phyloP scores from a whole-genome alignment of 2,888 invertebrate species.

The Ptilodon capucinus region DNA sequence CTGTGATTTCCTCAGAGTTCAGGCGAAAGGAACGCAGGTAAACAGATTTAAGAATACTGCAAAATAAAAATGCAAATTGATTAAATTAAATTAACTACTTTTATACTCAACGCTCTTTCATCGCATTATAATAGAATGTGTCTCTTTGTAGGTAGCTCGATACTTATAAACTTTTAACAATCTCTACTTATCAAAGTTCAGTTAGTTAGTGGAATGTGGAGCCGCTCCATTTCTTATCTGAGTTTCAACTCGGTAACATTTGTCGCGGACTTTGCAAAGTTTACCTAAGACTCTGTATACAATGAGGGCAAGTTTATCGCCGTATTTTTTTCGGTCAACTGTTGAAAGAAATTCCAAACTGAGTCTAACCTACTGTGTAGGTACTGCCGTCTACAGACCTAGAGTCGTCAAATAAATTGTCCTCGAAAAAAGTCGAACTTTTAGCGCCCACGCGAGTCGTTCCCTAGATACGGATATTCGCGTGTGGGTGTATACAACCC shows the following conservation, averaged over 20 bases:
- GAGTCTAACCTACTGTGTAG: background rate
- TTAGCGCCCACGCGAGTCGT: background rate
- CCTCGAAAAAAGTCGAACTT: conserved; percentile 1
- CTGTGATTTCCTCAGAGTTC: no score
- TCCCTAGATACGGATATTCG: background rate
- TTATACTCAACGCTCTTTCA: background rate
- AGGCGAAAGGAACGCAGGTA: no score
- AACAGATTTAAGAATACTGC: no score
- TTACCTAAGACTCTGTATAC: background rate
- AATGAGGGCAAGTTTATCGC: background rate
- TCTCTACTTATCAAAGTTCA: background rate
- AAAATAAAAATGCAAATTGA: no score
- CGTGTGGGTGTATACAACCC: background rate
- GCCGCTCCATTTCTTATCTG: background rate
- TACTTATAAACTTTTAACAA: background rate
- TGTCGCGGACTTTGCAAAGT: background rate
- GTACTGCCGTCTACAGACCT: background rate
- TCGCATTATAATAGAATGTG: no score
- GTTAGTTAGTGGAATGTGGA: background rate
- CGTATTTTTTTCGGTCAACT: background rate
- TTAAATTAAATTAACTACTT: background rate
- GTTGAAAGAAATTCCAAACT: background rate
- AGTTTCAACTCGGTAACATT: background rate
- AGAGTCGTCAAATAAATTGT: background rate
- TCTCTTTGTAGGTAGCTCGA: no score